Conservation (phyloP, 1,140 invertebrate species). For the Calycopis cecrops region DNA sequence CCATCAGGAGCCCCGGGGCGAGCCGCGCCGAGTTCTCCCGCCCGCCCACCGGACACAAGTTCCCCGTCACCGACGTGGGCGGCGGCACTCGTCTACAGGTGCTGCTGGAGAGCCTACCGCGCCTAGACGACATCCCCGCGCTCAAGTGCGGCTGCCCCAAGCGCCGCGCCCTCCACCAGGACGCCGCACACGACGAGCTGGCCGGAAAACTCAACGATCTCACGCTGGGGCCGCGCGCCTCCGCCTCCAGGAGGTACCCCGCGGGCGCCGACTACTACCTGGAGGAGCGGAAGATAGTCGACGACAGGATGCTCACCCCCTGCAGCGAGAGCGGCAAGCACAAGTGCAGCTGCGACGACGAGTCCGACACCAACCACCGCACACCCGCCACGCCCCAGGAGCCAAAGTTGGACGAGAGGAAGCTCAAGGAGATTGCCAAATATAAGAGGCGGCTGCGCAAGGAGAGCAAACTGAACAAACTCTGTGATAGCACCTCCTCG, state of each 20-base stretch:
- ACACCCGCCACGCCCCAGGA: constrained; percentile 35
- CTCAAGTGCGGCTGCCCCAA: constrained; percentile 75
- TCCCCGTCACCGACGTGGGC: constrained; percentile 86
- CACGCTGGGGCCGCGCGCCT: constrained; percentile 37
- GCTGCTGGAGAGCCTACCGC: constrained; percentile 82
- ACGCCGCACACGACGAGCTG: constrained; percentile 56
- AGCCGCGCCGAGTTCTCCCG: constrained; percentile 78
- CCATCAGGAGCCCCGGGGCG: constrained; percentile 75
- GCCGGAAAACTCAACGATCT: constrained; percentile 57
- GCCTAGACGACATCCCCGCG: constrained; percentile 79
- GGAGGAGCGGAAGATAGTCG: constrained; percentile 64
- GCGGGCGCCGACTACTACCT: constrained; percentile 2
- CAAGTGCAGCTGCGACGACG: constrained; percentile 79
- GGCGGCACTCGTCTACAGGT: constrained; percentile 84
- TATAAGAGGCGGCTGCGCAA: constrained; percentile 63
- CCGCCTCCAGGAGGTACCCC: constrained; percentile 4
- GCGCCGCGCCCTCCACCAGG: constrained; percentile 49
- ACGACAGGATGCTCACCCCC: constrained; percentile 81
- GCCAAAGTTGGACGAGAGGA: constrained; percentile 52
- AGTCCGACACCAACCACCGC: constrained; percentile 55
- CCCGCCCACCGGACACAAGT: constrained; percentile 86
- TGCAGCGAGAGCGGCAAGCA: constrained; percentile 84
- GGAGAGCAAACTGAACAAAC: constrained; percentile 59
- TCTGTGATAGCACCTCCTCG: constrained; percentile 59
- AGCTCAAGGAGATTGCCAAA: constrained; percentile 67